Evolutionary conservation across 1,140 invertebrate genomes (phyloP), one percentile per base, ranked within the genome.

Genomic region (Drosophila pseudoananassae): DNA sequence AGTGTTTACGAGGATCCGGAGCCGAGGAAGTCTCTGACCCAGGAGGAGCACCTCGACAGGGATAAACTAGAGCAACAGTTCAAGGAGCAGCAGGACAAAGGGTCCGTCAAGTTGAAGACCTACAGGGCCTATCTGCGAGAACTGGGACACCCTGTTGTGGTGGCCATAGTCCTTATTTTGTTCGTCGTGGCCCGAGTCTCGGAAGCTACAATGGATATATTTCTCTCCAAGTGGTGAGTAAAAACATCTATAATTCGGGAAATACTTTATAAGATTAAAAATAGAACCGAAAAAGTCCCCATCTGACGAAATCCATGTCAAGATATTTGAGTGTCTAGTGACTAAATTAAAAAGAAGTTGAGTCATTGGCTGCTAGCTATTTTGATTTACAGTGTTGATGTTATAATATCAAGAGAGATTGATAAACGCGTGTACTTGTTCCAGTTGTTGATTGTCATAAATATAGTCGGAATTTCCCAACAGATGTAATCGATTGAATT

Each of bases 141-240:
- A 1, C 95, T 96, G 2, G 94, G 94, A 1, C 94, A 94, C 71
- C 94, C 93, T 64, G 92, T 92, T 25, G 69, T 95, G 4, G 84
- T 96, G 9, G 53, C 93, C 0, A 71, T 94, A 0, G 93, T 96
- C 0, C 51, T 94, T 0, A 1, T 95, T 0, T 79, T 95, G 6
- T 96, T 95, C 61, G 51, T 96, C 3, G 14, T 94, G 0, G 94
- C 96, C 0, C 96, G 97, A 90, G 84, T 93, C 0, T 92, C 94
- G 20, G 96, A 95, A 9, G 95, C 95, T 15, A 92, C 93, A 10
- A 94, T 95, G 73, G 96, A 97, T 88, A 96, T 95, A 60, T 98
- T 96, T 93, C 94, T 97, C 0, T 94, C 96, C 1, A 92, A 93
- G 61, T 97, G 96, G 96, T 87, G 1, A 54, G 82, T 55, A 8